Evolutionary conservation across 1,140 invertebrate species (phyloP).

Genomic region (Eulimnadia texana): DNA sequence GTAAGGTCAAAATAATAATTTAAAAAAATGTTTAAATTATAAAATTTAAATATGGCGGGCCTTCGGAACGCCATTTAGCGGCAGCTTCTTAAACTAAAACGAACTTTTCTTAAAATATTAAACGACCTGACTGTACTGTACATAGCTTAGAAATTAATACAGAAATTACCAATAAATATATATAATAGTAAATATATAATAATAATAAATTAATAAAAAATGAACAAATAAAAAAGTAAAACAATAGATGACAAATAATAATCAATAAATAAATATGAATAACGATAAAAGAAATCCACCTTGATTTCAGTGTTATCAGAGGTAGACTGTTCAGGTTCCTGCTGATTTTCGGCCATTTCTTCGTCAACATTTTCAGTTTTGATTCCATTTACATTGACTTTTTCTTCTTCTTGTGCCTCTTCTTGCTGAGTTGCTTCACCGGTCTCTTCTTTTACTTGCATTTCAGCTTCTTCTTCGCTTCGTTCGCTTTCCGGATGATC

Average conservation of each 20-base stretch:
- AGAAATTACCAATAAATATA: no score
- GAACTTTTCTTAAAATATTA: no score
- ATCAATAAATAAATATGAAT: no score
- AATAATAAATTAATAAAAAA: no score
- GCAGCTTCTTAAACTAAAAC: neutral
- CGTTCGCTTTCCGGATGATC: neutral
- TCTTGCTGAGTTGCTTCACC: neutral
- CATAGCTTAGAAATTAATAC: no score
- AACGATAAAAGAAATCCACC: neutral
- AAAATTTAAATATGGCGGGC: neutral
- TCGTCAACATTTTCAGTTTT: neutral
- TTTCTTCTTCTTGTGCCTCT: neutral
- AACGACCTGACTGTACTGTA: no score
- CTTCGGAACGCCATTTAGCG: no score
- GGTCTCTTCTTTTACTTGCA: neutral
- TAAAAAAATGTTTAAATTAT: neutral
- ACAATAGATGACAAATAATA: no score
- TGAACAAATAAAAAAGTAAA: no score
- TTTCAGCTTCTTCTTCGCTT: neutral
- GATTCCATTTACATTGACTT: neutral
- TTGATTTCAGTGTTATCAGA: neutral
- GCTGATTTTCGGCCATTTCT: slow-evolving; percentile 18
- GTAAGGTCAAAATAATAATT: neutral
- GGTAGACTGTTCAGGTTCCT: neutral
- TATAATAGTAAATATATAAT: no score